These are phyloP conservation scores for Hydrolagus colliei DNA, from an alignment of 2,797 vertebrate species.

Conservation along the genomic window DNA sequence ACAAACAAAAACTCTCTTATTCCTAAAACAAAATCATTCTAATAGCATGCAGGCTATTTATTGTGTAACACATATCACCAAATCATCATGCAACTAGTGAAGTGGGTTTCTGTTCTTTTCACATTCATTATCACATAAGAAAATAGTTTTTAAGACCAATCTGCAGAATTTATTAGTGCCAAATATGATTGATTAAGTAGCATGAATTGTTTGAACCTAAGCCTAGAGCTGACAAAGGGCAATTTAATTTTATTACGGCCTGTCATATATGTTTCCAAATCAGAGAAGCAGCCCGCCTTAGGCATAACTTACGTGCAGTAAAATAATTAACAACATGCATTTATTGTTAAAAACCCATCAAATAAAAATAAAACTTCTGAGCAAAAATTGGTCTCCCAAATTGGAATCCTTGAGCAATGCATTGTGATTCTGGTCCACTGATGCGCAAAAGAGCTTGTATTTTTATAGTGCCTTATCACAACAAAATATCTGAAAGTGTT, in stretches of 20 bases:
- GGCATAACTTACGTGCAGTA: not conserved
- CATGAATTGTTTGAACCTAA: constrained; percentile 5
- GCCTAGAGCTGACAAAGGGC: not conserved
- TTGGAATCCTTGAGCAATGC: too few relatives aligned
- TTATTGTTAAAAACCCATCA: not conserved
- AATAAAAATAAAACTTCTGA: not conserved
- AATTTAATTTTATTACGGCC: constrained; percentile 26
- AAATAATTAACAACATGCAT: constrained; percentile 3
- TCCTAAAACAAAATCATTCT: too few relatives aligned
- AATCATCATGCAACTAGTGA: too few relatives aligned
- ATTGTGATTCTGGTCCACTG: too few relatives aligned
- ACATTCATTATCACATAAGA: not conserved
- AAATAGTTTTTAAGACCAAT: not conserved
- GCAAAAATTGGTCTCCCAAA: too few relatives aligned
- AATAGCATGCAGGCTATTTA: too few relatives aligned
- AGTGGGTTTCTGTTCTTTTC: not conserved
- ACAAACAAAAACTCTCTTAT: not conserved
- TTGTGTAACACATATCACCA: too few relatives aligned
- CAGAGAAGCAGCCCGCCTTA: not conserved
- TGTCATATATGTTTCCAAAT: constrained; percentile 15
- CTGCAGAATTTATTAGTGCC: constrained; percentile 20
- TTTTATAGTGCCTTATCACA: too few relatives aligned
- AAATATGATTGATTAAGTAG: constrained; percentile 27
- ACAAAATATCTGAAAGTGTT: too few relatives aligned
- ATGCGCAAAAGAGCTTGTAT: too few relatives aligned